Conservation (phyloP, 2,113 vertebrate species). For the Rhinolophus sinicus region DNA sequence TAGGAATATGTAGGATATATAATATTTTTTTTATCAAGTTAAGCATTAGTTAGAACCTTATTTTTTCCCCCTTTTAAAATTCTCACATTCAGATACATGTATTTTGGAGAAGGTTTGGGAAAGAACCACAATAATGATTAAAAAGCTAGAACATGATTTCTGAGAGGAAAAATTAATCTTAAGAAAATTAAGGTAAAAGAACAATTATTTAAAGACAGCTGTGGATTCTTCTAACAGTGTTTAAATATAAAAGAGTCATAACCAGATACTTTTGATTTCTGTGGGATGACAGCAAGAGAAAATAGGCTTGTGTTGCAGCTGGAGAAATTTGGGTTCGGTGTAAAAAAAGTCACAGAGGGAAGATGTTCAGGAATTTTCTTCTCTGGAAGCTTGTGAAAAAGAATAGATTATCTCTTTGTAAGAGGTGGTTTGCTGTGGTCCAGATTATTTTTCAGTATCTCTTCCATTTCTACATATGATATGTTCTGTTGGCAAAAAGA, state of each 20-base stretch:
- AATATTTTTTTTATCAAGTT: slow-evolving; percentile 29
- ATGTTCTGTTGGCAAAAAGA: slow-evolving; percentile 50
- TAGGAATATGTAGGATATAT: not conserved
- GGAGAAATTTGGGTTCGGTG: slow-evolving; percentile 53
- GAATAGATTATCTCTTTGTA: slow-evolving; percentile 62
- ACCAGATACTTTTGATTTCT: slow-evolving; percentile 42
- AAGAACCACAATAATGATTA: slow-evolving; percentile 16
- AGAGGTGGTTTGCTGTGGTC: slow-evolving; percentile 47
- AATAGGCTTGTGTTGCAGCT: slow-evolving; percentile 34
- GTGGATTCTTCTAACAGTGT: slow-evolving; percentile 6
- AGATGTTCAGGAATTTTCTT: slow-evolving; percentile 53
- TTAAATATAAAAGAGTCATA: slow-evolving; percentile 42
- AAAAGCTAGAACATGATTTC: slow-evolving; percentile 32
- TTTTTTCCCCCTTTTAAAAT: not conserved
- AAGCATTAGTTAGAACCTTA: slow-evolving; percentile 28
- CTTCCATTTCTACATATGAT: slow-evolving; percentile 31
- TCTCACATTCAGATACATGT: not conserved
- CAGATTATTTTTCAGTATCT: slow-evolving; percentile 44
- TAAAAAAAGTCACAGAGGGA: slow-evolving; percentile 53
- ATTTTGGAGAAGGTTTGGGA: slow-evolving; percentile 41
- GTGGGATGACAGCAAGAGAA: slow-evolving; percentile 21
- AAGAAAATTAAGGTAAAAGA: slow-evolving; percentile 36
- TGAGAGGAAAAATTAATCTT: slow-evolving; percentile 43
- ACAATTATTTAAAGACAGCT: slow-evolving; percentile 16
- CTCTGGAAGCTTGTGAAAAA: slow-evolving; percentile 42